phyloP scores from a whole-genome alignment of 2,888 invertebrate genomes.

The Allophyes oxyacanthae region DNA sequence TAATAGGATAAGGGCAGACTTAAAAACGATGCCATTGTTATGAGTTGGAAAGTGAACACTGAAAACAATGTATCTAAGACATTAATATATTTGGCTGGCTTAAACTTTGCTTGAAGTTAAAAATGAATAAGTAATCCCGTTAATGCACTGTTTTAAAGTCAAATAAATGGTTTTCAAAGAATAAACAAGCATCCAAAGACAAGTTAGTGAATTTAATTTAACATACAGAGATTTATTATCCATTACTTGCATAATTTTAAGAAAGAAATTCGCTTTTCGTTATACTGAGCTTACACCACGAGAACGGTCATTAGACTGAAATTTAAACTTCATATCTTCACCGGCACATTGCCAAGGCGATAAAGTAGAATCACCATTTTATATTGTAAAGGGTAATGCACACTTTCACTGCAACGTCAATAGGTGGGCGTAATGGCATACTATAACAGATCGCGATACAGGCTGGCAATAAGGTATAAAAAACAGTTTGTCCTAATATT shows the following conservation, averaged over 20 bases:
- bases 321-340: conserved; percentile 34
- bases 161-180: neutral
- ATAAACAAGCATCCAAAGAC: neutral
- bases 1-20: too few relatives aligned
- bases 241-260: neutral
- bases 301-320: conserved; percentile 32
- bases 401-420: conserved; percentile 27
- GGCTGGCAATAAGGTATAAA: neutral
- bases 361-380: conserved; percentile 40
- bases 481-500: too few relatives aligned
- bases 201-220: neutral
- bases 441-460: conserved; percentile 10
- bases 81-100: too few relatives aligned
- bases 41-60: too few relatives aligned
- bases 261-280: neutral
- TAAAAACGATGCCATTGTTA: too few relatives aligned
- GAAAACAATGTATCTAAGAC: too few relatives aligned
- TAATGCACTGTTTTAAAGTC: too few relatives aligned
- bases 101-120: too few relatives aligned
- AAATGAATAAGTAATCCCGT: too few relatives aligned
- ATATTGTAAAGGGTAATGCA: conserved; percentile 32
- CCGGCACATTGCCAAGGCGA: conserved; percentile 50
- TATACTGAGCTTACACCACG: conserved; percentile 10
- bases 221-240: neutral
- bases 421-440: conserved; percentile 11